Conservation (phyloP, 1,140 invertebrate genomes). For the Gerris buenoi region DNA sequence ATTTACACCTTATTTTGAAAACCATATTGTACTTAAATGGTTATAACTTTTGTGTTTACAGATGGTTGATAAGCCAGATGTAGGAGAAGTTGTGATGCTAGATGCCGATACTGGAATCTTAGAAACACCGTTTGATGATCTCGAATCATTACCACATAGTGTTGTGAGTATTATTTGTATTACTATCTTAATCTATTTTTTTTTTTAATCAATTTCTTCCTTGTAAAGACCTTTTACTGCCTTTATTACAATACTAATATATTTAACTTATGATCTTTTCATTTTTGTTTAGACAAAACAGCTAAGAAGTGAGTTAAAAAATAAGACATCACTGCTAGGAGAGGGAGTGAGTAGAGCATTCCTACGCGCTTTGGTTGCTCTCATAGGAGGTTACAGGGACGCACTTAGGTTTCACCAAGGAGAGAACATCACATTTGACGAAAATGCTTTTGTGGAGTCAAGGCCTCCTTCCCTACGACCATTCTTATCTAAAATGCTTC, state of each 20-base stretch:
- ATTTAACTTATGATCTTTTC: too few relatives aligned
- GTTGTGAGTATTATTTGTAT: conserved; percentile 44
- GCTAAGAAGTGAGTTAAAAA: conserved; percentile 53
- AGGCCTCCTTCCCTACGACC: conserved; percentile 65
- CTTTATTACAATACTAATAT: too few relatives aligned
- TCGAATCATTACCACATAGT: conserved; percentile 67
- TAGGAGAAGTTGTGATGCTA: conserved; percentile 81
- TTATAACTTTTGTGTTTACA: too few relatives aligned
- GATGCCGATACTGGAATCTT: conserved; percentile 79
- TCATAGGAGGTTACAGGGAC: conserved; percentile 87
- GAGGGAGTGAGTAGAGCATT: conserved; percentile 84
- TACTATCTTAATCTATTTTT: too few relatives aligned
- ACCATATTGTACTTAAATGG: too few relatives aligned
- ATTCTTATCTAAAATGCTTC: conserved; percentile 76
- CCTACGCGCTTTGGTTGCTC: conserved; percentile 68
- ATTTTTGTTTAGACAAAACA: conserved; percentile 41
- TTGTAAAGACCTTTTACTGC: too few relatives aligned
- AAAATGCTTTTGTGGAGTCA: conserved; percentile 70
- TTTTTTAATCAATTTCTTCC: too few relatives aligned
- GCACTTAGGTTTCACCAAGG: conserved; percentile 67
- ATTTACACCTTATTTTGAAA: too few relatives aligned
- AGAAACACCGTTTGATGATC: conserved; percentile 72
- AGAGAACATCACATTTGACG: conserved; percentile 69
- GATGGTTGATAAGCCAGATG: conserved; percentile 52
- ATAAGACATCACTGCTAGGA: conserved; percentile 52